Conservation (phyloP, 2,888 invertebrate species). For the Xestia ashworthii region DNA sequence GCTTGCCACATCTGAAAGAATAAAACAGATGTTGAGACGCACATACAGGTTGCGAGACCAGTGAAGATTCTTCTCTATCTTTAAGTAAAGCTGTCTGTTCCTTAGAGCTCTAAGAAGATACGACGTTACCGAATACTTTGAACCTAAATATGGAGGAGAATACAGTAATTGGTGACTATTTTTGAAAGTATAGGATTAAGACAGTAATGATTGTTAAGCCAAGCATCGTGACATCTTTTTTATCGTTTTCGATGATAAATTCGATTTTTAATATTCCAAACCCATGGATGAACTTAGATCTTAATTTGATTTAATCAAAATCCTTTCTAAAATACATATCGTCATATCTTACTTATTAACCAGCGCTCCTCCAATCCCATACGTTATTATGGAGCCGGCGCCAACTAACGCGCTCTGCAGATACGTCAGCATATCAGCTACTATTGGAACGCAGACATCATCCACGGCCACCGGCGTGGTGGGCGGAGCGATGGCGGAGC, state of each 20-base stretch:
- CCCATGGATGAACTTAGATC: neutral
- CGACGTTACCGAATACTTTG: neutral
- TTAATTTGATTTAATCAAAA: neutral
- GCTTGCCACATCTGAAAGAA: conserved; percentile 82
- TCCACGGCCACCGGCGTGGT: conserved; percentile 60
- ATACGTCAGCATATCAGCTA: conserved; percentile 92
- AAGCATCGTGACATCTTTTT: neutral
- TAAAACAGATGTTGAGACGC: too few relatives aligned
- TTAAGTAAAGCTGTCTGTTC: neutral
- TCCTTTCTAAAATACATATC: neutral
- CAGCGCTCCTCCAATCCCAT: conserved; percentile 89
- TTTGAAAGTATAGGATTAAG: neutral
- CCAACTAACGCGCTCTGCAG: conserved; percentile 93
- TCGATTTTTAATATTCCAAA: neutral
- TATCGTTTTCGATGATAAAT: neutral
- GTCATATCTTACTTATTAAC: conserved; percentile 78
- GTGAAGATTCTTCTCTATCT: neutral
- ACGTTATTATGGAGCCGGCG: conserved; percentile 91
- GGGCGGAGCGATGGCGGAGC: conserved; percentile 81
- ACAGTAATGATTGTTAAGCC: neutral
- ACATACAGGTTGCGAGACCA: neutral
- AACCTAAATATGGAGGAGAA: neutral
- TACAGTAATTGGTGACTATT: neutral
- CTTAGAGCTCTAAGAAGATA: neutral
- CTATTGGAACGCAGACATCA: conserved; percentile 79